Base-by-base conservation (phyloP, 2,113 vertebrate species). In the Chelonoidis abingdonii region DNA sequence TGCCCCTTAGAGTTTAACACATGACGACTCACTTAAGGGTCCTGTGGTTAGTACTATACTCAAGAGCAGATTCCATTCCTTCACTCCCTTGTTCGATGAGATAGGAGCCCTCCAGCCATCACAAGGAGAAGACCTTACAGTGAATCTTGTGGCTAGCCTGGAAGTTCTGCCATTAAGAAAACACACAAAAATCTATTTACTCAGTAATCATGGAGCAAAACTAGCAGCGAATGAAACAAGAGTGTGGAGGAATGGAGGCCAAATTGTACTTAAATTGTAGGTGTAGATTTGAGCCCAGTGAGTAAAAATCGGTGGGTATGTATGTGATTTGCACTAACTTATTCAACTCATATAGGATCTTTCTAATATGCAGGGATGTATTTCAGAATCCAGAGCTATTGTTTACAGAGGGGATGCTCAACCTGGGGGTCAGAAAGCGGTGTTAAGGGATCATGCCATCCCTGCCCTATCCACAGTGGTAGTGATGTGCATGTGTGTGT, bases 1-100 rank as follows among this genome's bases (percentile, higher is more conserved):
- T 57, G 56, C 10, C 22, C 25, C 10, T 44, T 76, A 25, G 25
- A 3, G 10, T 44, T 47, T 44, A 76, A 44, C 44, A 27, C 25
- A 4, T 27, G 13, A 14, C 12, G 29, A 38, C 35, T 72, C 25
- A 29, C 2, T 25, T 44, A 47, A 47, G 11, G 75, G 7, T 29
- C 41, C 41, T 47, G 41, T 25, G 44, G 25, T 44, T 81, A 96
- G n/a, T 78, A 72, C 12, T 80, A 57, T 83, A 87, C 83, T 80
- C 50, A 65, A 83, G 25, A 91, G 87, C 59, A 87, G 88, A 81
- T 57, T 78, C 27, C 41, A 83, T 88, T 89, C 3, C 91, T 90
- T 87, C 24, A 12, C 41, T 75, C 69, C 50, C 84, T 65, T 89
- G 12, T 24, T 92, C 1, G 56, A 53, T 89, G 35, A 78, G 22